These are phyloP conservation scores for Synergus umbraculus DNA, from an alignment of 2,888 invertebrate species.

Conservation along the genomic window DNA sequence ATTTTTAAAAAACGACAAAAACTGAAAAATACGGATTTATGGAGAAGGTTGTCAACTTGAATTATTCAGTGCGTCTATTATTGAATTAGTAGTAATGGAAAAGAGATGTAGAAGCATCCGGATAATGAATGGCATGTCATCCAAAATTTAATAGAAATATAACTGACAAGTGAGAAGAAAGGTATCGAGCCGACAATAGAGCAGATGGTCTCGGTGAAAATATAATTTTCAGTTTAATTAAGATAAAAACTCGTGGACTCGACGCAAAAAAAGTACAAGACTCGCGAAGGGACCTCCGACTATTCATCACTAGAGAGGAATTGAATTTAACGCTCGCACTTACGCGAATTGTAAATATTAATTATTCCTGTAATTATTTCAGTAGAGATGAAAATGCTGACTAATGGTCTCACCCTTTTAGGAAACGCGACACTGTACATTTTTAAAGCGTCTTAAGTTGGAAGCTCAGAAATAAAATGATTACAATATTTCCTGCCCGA, in stretches of 20 bases:
- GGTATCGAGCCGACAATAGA: slow-evolving; percentile 17
- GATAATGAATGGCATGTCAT: slow-evolving; percentile 43
- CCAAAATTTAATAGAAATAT: slow-evolving; percentile 46
- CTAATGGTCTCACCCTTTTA: slow-evolving; percentile 9
- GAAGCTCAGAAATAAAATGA: slow-evolving; percentile 1
- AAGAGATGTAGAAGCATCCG: slow-evolving; percentile 19
- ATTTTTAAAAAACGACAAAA: background rate
- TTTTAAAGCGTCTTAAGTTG: slow-evolving; percentile 1
- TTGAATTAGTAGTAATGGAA: slow-evolving; percentile 7
- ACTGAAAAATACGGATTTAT: background rate
- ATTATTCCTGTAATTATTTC: slow-evolving; percentile 28
- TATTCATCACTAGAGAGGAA: slow-evolving; percentile 33
- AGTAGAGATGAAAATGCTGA: slow-evolving; percentile 31
- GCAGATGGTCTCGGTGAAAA: slow-evolving; percentile 49
- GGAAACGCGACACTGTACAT: background rate
- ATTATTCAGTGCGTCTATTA: slow-evolving; percentile 24
- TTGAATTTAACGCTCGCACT: slow-evolving; percentile 16
- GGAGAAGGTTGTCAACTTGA: background rate
- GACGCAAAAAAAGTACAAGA: slow-evolving; percentile 45
- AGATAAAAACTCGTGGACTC: slow-evolving; percentile 58
- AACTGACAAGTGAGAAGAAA: slow-evolving; percentile 42
- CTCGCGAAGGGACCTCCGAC: slow-evolving; percentile 5
- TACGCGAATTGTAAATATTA: slow-evolving; percentile 29
- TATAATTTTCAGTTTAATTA: slow-evolving; percentile 64
- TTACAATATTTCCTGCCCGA: background rate